Evolutionary conservation across 2,888 invertebrate species (phyloP).

Genomic region (Napeogenes inachia): DNA sequence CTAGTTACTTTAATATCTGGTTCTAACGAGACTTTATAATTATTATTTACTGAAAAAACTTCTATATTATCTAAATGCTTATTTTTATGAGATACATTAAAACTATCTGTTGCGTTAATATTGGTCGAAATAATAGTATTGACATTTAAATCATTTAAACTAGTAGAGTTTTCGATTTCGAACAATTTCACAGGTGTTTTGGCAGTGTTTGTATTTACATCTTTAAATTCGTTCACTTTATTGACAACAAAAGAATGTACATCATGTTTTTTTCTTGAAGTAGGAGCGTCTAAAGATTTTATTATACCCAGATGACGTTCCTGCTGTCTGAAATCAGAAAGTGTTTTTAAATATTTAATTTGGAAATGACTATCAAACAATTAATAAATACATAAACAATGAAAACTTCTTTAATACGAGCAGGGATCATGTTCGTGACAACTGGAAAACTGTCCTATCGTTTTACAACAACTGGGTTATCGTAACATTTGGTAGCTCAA

Average conservation of each 20-base stretch:
- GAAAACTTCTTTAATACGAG: no score
- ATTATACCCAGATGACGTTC: conserved; percentile 87
- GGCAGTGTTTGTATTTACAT: conserved; percentile 41
- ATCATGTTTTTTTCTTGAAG: conserved; percentile 67
- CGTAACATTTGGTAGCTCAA: no score
- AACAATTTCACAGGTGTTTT: conserved; percentile 52
- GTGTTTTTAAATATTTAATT: conserved; percentile 3
- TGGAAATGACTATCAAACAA: no score
- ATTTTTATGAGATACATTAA: conserved; percentile 18
- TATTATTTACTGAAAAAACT: conserved; percentile 41
- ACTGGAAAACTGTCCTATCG: not conserved
- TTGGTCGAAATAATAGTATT: conserved; percentile 24
- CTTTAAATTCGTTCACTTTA: conserved; percentile 50
- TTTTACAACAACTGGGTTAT: no score
- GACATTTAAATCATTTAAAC: conserved; percentile 28
- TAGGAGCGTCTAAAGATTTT: conserved; percentile 68
- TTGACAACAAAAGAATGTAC: conserved; percentile 68
- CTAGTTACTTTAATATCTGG: conserved; percentile 51
- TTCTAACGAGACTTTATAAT: conserved; percentile 35
- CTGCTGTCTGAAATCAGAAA: conserved; percentile 80
- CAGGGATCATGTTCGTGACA: no score
- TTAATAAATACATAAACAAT: no score
- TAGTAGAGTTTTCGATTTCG: conserved; percentile 49
- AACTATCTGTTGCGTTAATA: conserved; percentile 21
- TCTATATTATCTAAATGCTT: conserved; percentile 36